A percentile compares a stretch with the other conserved stretches of the same genome.
phyloP scores from a whole-genome alignment of 2,113 vertebrate species.

The Indicator indicator region DNA sequence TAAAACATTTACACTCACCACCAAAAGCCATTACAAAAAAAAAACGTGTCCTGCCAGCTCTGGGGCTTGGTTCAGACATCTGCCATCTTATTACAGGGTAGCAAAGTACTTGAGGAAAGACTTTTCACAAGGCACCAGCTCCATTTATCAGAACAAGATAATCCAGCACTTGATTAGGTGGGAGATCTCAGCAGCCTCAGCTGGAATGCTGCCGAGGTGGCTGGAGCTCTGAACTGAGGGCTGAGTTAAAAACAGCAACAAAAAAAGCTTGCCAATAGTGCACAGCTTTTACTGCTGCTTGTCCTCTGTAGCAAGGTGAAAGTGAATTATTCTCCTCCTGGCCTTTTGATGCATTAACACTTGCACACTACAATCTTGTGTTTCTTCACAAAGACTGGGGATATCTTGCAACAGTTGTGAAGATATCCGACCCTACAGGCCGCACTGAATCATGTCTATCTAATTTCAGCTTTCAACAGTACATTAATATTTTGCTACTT shows the following conservation, averaged over 20 bases:
- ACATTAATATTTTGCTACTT: background rate
- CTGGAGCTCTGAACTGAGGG: slow-evolving; percentile 43
- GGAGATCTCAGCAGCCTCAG: slow-evolving; percentile 74
- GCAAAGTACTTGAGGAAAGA: slow-evolving; percentile 74
- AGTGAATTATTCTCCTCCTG: slow-evolving; percentile 61
- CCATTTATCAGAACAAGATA: slow-evolving; percentile 85
- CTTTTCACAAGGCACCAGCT: slow-evolving; percentile 74
- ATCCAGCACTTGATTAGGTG: slow-evolving; percentile 81
- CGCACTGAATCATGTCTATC: background rate
- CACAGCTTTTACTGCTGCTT: slow-evolving; percentile 62
- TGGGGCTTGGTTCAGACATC: slow-evolving; percentile 76
- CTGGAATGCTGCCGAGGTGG: slow-evolving; percentile 47
- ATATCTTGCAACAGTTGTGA: slow-evolving; percentile 15
- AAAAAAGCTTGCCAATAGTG: slow-evolving; percentile 60
- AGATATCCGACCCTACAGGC: background rate
- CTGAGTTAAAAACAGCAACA: slow-evolving; percentile 59
- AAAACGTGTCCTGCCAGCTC: slow-evolving; percentile 67
- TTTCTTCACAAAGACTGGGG: slow-evolving; percentile 36
- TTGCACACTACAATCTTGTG: slow-evolving; percentile 25
- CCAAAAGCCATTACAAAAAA: slow-evolving; percentile 80
- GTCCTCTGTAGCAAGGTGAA: slow-evolving; percentile 80
- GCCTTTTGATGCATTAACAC: slow-evolving; percentile 44
- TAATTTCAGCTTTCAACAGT: slow-evolving; percentile 25
- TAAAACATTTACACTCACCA: slow-evolving; percentile 81
- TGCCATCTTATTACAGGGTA: slow-evolving; percentile 64